phyloP scores from a whole-genome alignment of 2,888 invertebrate species.

The Trissolcus brochymenae region DNA sequence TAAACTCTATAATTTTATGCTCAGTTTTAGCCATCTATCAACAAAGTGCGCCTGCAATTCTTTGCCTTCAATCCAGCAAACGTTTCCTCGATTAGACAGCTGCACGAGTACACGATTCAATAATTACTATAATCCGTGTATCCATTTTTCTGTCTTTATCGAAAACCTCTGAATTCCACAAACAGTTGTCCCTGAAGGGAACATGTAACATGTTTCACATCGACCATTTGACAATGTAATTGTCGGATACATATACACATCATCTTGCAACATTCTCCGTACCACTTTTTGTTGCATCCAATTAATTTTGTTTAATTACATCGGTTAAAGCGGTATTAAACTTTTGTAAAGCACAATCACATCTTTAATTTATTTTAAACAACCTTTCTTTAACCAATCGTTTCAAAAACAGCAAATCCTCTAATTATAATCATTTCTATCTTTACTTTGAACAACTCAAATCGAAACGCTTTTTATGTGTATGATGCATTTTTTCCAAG shows the following conservation, averaged over 20 bases:
- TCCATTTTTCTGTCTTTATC: slow-evolving; percentile 39
- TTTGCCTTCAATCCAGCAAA: slow-evolving; percentile 34
- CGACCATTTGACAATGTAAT: neutral
- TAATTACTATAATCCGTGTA: slow-evolving; percentile 56
- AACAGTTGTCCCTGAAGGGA: slow-evolving; percentile 36
- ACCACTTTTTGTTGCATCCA: too few relatives aligned
- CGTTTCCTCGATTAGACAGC: slow-evolving; percentile 45
- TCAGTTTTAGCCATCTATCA: slow-evolving; percentile 50
- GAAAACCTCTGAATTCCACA: slow-evolving; percentile 42
- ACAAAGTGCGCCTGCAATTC: slow-evolving; percentile 40
- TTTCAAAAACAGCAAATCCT: too few relatives aligned
- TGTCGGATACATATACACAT: neutral
- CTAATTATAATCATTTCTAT: too few relatives aligned
- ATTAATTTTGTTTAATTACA: too few relatives aligned
- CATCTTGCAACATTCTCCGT: too few relatives aligned
- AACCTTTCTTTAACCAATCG: too few relatives aligned
- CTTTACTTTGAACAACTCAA: too few relatives aligned
- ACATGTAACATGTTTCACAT: neutral
- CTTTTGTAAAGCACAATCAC: too few relatives aligned
- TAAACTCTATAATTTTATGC: slow-evolving; percentile 58
- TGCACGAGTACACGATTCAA: slow-evolving; percentile 50
- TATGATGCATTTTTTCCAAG: too few relatives aligned
- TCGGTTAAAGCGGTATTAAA: too few relatives aligned
- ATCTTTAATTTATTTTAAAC: too few relatives aligned
- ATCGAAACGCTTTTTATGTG: too few relatives aligned